These are phyloP conservation scores for Drosophila emarginata DNA, from an alignment of 2,888 invertebrate genomes.

Conservation along the genomic window DNA sequence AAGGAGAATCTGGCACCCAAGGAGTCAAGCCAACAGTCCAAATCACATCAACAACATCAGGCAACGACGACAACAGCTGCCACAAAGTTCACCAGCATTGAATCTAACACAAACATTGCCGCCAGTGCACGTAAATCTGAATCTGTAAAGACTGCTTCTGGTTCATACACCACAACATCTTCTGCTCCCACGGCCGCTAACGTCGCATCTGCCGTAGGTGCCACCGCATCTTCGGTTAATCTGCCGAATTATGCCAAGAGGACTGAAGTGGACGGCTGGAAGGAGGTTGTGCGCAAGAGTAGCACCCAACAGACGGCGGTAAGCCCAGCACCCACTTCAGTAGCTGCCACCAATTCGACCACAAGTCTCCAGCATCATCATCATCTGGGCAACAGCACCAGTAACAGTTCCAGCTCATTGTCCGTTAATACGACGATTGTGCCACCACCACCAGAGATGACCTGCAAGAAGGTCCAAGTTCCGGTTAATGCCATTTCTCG, in stretches of 20 bases:
- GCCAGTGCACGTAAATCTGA: conserved; percentile 66
- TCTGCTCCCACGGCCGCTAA: neutral
- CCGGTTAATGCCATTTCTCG: conserved; percentile 97
- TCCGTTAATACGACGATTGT: conserved; percentile 29
- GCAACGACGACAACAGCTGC: conserved; percentile 35
- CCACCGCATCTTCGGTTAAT: conserved; percentile 14
- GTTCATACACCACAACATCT: neutral
- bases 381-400: conserved; percentile 45
- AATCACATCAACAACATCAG: conserved; percentile 34
- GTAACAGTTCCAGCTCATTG: conserved; percentile 57
- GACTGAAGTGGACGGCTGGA: conserved; percentile 96
- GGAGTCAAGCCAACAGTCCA: conserved; percentile 45
- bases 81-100: conserved; percentile 41
- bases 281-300: conserved; percentile 95
- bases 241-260: conserved; percentile 82
- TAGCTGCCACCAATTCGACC: conserved; percentile 44
- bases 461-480: conserved; percentile 96
- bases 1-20: conserved; percentile 82
- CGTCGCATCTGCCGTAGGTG: neutral
- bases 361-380: conserved; percentile 62
- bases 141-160: neutral
- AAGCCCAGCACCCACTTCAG: conserved; percentile 18
- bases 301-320: conserved; percentile 83
- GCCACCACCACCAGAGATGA: conserved; percentile 77
- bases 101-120: conserved; percentile 54